These are phyloP conservation scores for Laupala kohalensis DNA, from an alignment of 1,140 invertebrate genomes.

Conservation along the genomic window DNA sequence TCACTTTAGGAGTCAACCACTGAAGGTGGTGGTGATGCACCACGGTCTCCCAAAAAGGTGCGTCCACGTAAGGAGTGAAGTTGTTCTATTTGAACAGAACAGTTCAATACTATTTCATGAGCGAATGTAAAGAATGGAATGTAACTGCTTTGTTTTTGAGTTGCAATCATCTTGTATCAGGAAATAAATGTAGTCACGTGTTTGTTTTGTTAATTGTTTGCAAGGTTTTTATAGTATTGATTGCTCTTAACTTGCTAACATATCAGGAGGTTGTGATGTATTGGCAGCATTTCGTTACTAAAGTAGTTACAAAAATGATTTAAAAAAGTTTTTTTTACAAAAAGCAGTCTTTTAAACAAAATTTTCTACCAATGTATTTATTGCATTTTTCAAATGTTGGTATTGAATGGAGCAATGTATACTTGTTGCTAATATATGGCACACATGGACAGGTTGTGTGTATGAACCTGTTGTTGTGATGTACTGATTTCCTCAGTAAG, in stretches of 20 bases:
- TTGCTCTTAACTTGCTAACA: background rate
- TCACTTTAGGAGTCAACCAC: background rate
- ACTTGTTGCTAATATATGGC: too few species aligned
- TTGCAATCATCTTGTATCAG: background rate
- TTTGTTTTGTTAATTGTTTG: background rate
- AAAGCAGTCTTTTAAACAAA: too few species aligned
- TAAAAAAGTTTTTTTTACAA: too few species aligned
- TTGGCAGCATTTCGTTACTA: background rate
- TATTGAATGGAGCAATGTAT: too few species aligned
- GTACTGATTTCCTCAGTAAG: too few species aligned
- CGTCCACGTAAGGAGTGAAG: conserved; percentile 4
- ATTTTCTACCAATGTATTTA: too few species aligned
- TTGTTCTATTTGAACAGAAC: background rate
- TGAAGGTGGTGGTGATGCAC: background rate
- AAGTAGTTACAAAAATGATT: too few species aligned
- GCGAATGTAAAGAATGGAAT: background rate
- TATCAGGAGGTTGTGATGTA: background rate
- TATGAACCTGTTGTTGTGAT: too few species aligned
- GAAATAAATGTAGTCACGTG: background rate
- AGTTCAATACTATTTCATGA: background rate
- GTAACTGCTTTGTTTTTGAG: background rate
- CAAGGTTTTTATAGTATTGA: background rate
- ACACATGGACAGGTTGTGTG: too few species aligned
- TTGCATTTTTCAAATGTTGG: too few species aligned
- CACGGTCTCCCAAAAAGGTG: conserved; percentile 3